phyloP scores from a whole-genome alignment of 2,888 invertebrate genomes.

The Onchidella celtica region DNA sequence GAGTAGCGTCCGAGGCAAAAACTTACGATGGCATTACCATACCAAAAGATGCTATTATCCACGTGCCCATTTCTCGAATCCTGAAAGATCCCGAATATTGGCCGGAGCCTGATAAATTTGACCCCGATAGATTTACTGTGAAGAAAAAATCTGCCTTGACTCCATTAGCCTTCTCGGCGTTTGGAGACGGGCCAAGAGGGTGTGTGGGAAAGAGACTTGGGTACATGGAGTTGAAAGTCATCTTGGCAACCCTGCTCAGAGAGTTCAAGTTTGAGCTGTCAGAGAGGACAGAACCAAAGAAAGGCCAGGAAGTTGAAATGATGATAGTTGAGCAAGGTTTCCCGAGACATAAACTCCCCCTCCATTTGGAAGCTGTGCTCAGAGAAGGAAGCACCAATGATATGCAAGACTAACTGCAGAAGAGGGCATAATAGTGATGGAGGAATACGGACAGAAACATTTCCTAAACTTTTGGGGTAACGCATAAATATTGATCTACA shows the following conservation, averaged over 20 bases:
- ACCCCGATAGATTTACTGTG: background rate
- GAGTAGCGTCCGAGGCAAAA: background rate
- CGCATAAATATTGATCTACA: too few species aligned
- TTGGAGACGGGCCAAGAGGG: background rate
- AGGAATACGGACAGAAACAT: too few species aligned
- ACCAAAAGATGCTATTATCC: background rate
- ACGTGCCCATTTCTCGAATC: background rate
- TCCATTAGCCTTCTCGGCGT: background rate
- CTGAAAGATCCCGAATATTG: slow-evolving; percentile 3
- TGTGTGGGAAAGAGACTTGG: background rate
- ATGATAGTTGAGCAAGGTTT: too few species aligned
- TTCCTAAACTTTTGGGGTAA: too few species aligned
- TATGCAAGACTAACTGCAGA: too few species aligned
- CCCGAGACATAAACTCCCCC: too few species aligned
- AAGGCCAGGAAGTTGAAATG: background rate
- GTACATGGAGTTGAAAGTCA: background rate
- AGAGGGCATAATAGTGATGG: too few species aligned
- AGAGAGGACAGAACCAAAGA: background rate
- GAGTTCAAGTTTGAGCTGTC: background rate
- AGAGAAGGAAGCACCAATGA: too few species aligned
- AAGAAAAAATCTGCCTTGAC: background rate
- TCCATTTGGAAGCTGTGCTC: too few species aligned
- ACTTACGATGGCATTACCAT: slow-evolving; percentile 4
- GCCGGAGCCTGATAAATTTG: background rate
- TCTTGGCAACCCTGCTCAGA: background rate